Percentiles rank a stretch among this genome's conserved stretches.
These are phyloP conservation scores for Drosophila subobscura DNA, from an alignment of 1,140 invertebrate genomes.

Conservation along the genomic window DNA sequence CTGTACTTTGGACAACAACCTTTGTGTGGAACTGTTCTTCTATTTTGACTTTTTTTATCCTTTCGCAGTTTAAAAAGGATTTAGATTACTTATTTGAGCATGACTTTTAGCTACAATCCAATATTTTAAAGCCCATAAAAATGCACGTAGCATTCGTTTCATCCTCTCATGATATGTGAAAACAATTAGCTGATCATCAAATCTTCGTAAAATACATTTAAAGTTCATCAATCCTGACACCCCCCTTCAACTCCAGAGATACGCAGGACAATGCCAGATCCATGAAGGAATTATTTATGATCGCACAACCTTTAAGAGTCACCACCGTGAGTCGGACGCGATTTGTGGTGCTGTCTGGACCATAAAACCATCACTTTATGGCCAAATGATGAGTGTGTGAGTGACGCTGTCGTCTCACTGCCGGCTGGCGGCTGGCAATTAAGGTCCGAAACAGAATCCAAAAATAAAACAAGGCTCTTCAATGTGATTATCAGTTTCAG, in stretches of 20 bases:
- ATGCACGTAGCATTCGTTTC: too few species aligned
- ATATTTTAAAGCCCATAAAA: too few species aligned
- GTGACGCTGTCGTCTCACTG: slow-evolving; percentile 56
- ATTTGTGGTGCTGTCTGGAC: slow-evolving; percentile 27
- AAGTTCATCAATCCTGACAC: not conserved
- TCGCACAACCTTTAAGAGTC: slow-evolving; percentile 37
- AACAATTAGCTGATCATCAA: too few species aligned
- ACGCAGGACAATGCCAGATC: not conserved
- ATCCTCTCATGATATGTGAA: too few species aligned
- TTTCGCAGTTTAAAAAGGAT: too few species aligned
- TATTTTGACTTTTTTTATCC: too few species aligned
- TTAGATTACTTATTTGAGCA: too few species aligned
- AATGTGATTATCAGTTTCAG: slow-evolving; percentile 60
- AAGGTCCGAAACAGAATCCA: slow-evolving; percentile 46
- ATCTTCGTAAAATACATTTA: too few species aligned
- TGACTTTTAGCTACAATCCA: too few species aligned
- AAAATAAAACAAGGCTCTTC: slow-evolving; percentile 72
- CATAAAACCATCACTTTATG: slow-evolving; percentile 73
- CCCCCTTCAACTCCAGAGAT: not conserved
- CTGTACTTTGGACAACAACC: too few species aligned
- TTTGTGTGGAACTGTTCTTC: too few species aligned
- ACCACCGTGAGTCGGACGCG: slow-evolving; percentile 43
- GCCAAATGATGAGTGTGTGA: slow-evolving; percentile 47
- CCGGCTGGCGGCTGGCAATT: slow-evolving; percentile 41
- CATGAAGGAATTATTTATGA: slow-evolving; percentile 47